Percentiles rank a stretch among this genome's conserved stretches.
phyloP scores from a whole-genome alignment of 1,140 invertebrate species.

The Drosophila parvula region DNA sequence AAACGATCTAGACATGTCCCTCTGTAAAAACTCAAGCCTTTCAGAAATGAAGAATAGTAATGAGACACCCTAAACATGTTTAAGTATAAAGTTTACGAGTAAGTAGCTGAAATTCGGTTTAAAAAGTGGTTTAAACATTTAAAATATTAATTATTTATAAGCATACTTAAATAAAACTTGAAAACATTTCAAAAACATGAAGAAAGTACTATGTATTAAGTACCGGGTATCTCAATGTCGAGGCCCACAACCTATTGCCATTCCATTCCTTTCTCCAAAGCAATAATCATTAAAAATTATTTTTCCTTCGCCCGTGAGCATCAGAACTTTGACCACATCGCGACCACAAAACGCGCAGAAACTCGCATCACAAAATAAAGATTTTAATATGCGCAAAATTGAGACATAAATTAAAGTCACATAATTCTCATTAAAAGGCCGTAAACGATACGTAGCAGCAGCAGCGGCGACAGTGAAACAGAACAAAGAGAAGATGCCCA shows the following conservation, averaged over 20 bases:
- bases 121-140: background rate
- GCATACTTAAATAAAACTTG: no score
- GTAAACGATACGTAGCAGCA: slow-evolving; percentile 53
- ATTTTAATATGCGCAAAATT: slow-evolving; percentile 81
- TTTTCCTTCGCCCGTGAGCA: no score
- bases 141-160: no score
- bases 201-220: no score
- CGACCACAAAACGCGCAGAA: background rate
- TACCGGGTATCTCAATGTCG: background rate
- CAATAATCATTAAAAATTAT: slow-evolving; percentile 17
- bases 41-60: background rate
- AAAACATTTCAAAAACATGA: no score
- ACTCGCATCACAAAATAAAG: slow-evolving; percentile 44
- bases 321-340: slow-evolving; percentile 17
- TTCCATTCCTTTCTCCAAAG: background rate
- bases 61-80: no score
- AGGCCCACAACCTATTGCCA: background rate
- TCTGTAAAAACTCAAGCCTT: background rate
- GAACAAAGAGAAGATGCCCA: slow-evolving; percentile 29
- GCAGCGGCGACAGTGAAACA: slow-evolving; percentile 1
- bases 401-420: slow-evolving; percentile 81
- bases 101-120: background rate
- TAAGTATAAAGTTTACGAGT: no score
- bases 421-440: slow-evolving; percentile 81
- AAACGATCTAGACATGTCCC: background rate